Evolutionary conservation across 2,113 vertebrate species (phyloP).

Genomic region (Pogonocichla stellata): DNA sequence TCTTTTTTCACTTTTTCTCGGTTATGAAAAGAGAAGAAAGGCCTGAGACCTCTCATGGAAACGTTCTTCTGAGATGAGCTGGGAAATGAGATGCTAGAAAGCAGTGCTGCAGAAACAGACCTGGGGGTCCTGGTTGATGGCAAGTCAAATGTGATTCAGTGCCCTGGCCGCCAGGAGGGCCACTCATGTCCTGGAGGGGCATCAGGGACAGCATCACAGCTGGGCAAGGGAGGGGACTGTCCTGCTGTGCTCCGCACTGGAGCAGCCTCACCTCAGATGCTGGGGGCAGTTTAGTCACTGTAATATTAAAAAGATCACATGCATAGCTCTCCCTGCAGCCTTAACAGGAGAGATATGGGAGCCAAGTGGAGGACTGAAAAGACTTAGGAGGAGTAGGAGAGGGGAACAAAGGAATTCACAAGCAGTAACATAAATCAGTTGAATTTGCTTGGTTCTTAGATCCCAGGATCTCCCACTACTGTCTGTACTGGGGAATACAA

Average conservation of each 20-base stretch:
- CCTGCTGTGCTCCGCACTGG: not conserved
- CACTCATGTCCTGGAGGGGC: fast-evolving
- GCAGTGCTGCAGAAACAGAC: not conserved
- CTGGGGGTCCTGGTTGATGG: fast-evolving
- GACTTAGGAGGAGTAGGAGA: not conserved
- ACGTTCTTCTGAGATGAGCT: not conserved
- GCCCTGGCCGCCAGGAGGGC: not conserved
- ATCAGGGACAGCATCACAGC: fast-evolving
- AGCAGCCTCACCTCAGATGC: fast-evolving
- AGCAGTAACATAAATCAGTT: not conserved
- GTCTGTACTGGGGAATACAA: not conserved
- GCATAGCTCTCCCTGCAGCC: not conserved
- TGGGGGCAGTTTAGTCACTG: not conserved
- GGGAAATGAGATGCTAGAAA: not conserved
- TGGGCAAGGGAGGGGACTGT: not conserved
- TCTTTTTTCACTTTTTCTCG: not conserved
- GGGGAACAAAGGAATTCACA: not conserved
- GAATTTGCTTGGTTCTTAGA: not conserved
- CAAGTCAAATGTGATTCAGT: fast-evolving
- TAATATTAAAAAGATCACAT: not conserved
- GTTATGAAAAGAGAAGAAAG: fast-evolving
- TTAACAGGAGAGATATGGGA: fast-evolving
- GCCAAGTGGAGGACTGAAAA: not conserved
- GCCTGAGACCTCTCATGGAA: not conserved
- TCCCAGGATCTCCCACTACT: not conserved